These are phyloP conservation scores for Morpho helenor DNA, from an alignment of 2,888 invertebrate genomes.

Conservation along the genomic window DNA sequence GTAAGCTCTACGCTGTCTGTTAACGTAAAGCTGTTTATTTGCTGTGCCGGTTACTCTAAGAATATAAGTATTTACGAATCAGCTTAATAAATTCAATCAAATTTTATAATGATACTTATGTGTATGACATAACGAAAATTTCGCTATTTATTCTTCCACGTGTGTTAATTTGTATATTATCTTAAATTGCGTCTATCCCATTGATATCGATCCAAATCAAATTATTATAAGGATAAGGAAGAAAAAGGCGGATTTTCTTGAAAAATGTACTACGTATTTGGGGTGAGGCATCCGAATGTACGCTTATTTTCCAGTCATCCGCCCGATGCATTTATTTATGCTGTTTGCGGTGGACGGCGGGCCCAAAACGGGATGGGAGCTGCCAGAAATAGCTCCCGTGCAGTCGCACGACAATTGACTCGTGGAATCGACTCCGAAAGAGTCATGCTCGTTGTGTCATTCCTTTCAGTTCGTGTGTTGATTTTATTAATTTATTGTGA, in stretches of 20 bases:
- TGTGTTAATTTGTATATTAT: too few relatives aligned
- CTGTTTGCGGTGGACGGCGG: constrained; percentile 32
- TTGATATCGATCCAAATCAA: too few relatives aligned
- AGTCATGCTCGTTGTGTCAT: constrained; percentile 17
- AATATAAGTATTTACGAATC: too few relatives aligned
- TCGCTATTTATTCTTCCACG: too few relatives aligned
- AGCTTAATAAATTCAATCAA: too few relatives aligned
- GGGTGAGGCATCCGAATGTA: constrained; percentile 5
- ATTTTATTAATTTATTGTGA: constrained; percentile 22
- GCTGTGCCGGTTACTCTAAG: too few relatives aligned
- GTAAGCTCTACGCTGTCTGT: too few relatives aligned
- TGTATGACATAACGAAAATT: too few relatives aligned
- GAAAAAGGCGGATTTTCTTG: background rate
- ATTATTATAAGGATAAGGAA: too few relatives aligned
- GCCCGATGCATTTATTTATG: constrained; percentile 15
- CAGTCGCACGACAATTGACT: constrained; percentile 47
- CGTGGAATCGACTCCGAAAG: constrained; percentile 33
- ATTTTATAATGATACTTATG: too few relatives aligned
- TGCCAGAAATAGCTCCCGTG: constrained; percentile 44
- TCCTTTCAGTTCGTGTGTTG: constrained; percentile 3
- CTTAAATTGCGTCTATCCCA: too few relatives aligned
- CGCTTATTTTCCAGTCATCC: constrained; percentile 8
- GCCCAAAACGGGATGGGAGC: constrained; percentile 42
- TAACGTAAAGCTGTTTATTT: too few relatives aligned
- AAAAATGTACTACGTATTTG: constrained; percentile 3